Percentiles rank a stretch among this genome's conserved stretches.
Conservation (phyloP, 2,797 vertebrate species). For the Sciurus carolinensis region DNA sequence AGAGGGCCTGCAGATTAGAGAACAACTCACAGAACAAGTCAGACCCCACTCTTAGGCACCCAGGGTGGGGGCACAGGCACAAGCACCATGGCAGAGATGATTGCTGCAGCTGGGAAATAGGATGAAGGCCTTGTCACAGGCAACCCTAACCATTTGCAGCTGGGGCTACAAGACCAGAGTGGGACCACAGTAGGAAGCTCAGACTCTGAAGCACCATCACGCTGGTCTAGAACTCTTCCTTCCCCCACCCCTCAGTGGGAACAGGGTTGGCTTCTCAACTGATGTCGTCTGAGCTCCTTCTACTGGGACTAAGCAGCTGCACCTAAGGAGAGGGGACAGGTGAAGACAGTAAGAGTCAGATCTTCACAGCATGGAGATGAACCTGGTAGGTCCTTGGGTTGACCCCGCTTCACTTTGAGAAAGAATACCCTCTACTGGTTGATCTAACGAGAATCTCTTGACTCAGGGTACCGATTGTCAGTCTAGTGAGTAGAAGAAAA, state of each 20-base stretch:
- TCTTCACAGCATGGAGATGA: neutral
- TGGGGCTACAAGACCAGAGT: neutral
- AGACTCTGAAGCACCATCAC: neutral
- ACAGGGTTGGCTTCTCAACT: neutral
- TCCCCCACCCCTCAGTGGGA: neutral
- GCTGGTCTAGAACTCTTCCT: neutral
- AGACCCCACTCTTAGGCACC: neutral
- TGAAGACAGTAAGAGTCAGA: neutral
- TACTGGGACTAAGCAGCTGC: neutral
- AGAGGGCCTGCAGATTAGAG: neutral
- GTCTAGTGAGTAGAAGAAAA: constrained; percentile 9
- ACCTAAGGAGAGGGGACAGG: neutral
- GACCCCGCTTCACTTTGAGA: constrained; percentile 9
- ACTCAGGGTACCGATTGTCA: neutral
- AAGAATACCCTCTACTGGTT: constrained; percentile 64
- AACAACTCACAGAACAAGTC: neutral
- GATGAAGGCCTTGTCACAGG: neutral
- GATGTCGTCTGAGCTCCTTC: neutral
- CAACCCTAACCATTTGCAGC: neutral
- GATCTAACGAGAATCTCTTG: neutral
- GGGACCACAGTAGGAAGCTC: neutral
- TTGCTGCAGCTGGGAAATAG: neutral
- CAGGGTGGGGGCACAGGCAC: neutral
- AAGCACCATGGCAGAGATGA: neutral
- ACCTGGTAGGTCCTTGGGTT: neutral